Evolutionary conservation across 1,140 invertebrate genomes (phyloP), one percentile per base, ranked within the genome.

Genomic region (Tetragnatha versicolor): DNA sequence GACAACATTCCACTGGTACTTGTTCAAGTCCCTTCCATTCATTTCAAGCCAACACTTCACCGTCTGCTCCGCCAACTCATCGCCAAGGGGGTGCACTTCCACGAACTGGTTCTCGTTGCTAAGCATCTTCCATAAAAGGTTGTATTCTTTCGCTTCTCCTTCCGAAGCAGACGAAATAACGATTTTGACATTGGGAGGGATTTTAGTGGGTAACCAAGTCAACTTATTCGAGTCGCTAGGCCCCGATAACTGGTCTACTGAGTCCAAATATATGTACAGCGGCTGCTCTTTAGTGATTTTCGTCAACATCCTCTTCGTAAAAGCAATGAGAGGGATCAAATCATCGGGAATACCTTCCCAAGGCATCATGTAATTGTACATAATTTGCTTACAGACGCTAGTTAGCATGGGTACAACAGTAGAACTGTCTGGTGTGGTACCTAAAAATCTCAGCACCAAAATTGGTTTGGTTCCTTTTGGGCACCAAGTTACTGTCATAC

Each of bases 341-440:
- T 99, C 97, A 84, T 97, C 95, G 0, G 97, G 97, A 70, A 98
- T 97, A 55, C 94, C 92, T 83, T 97, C 95, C 84, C 95, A 94
- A 0, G 94, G 91, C 76, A 96, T 87, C 88, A 92, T 95, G 84
- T 95, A 98, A 85, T 98, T 96, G 86, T 97, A 96, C 0, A 47
- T 60, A 81, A 93, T 93, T 89, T 96, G 94, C 85, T 97, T 94
- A 86, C 96, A 98, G 80, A 98, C 93, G 60, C 95, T 98, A 73
- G 96, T 96, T 10, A 99, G 88, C 3, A 97, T 93, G 0, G 97
- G 96, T 2, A 95, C 94, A 33, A 98, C 89, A 47, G 95, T 94
- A 79, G 94, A 97, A 79, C 94, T 97, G 84, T 98, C 96, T 12
- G 97, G 97, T 9, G 96, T 98, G 7, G 97, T 99, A 17, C 97